Base-by-base conservation (phyloP, 2,797 vertebrate species). In the Trematomus bernacchii region DNA sequence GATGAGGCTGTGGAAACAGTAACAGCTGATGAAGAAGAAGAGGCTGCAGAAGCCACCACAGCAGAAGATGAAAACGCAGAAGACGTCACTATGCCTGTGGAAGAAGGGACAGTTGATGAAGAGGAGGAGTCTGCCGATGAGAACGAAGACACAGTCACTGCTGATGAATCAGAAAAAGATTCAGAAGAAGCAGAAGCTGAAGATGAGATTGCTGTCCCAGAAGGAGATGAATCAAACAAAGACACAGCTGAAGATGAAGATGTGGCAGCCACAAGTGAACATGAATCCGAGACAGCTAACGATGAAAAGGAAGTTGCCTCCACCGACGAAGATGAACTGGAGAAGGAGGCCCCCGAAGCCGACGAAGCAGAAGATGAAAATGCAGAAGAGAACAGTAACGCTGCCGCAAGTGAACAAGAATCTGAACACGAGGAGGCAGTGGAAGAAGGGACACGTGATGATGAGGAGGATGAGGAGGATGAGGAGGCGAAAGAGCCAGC, bases 71-170 rank as follows among this genome's bases (percentile, higher is more conserved):
- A 79, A 47, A 33, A 11, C 61, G 37, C 21, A 62, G 55, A 11
- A 43, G 43, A 72, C 12, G 66, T n/a, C 69, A 82, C 27, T 30
- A 11, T 27, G 23, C 62, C 40, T 40, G 54, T 11, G 3, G 66
- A 77, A 43, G 50, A 33, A 71, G 43, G 13, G 19, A 33, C n/a
- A 14, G 43, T 18, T 12, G 48, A 64, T 21, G 4, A 51, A n/a
- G 51, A 73, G 19, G 50, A 80, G 40, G 62, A 30, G 19, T 42
- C 59, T 47, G 21, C 18, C 48, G 48, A 80, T 9, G 82, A 87
- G 6, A 75, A 46, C 6, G 6, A 18, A 16, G 14, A 33, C 15
- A 16, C 10, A 27, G 53, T 1, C 0, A 12, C 0, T 21, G 70
- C 3, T 37, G 68, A 10, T 14, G 67, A 58, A 27, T 55, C 18